phyloP scores from a whole-genome alignment of 2,888 invertebrate species.

The Drosophila robusta region DNA sequence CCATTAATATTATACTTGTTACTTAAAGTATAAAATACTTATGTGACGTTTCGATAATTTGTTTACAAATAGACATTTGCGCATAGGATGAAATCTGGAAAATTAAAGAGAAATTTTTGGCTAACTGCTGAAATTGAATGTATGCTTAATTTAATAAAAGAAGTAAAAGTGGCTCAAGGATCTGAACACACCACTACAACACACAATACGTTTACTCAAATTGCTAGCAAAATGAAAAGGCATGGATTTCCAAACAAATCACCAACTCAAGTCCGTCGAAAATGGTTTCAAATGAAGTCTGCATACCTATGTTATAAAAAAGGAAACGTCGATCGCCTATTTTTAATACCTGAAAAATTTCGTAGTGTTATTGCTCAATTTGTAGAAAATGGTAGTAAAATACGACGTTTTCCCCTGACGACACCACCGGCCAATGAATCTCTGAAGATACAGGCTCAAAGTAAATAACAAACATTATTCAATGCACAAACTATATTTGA shows the following conservation, averaged over 20 bases:
- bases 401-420: constrained; percentile 25
- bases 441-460: constrained; percentile 25
- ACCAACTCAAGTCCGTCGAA: constrained; percentile 78
- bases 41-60: too few species aligned
- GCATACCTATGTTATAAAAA: constrained; percentile 81
- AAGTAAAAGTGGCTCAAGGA: constrained; percentile 70
- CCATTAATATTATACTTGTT: too few species aligned
- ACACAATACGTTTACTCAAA: constrained; percentile 79
- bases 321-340: constrained; percentile 78
- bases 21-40: too few species aligned
- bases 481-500: neutral
- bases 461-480: constrained; percentile 10
- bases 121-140: constrained; percentile 79
- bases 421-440: constrained; percentile 4
- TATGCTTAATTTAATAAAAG: constrained; percentile 78
- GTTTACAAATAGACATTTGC: neutral
- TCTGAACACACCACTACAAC: constrained; percentile 69
- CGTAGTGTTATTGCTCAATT: constrained; percentile 77
- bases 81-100: constrained; percentile 69
- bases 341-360: constrained; percentile 79
- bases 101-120: constrained; percentile 81
- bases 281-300: constrained; percentile 83
- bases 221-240: constrained; percentile 79
- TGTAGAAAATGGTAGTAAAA: constrained; percentile 75
- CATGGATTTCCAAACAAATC: constrained; percentile 80